These are phyloP conservation scores for Pagetopsis macropterus DNA, from an alignment of 2,797 vertebrate species.

Conservation along the genomic window DNA sequence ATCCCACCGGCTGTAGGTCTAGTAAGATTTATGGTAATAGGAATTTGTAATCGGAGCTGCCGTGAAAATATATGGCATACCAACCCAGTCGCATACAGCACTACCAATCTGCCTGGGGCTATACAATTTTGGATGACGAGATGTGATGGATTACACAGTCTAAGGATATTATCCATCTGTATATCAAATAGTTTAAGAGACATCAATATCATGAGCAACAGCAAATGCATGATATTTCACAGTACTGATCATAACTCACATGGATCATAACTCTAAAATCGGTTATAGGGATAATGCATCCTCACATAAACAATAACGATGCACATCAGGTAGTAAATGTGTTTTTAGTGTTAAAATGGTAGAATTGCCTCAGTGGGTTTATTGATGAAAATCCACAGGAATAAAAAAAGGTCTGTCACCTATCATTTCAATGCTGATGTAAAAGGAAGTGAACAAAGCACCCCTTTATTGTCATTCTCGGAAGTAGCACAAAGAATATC, in stretches of 20 bases:
- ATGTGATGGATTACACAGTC: constrained; percentile 48
- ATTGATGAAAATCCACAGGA: neutral
- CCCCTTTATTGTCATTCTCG: neutral
- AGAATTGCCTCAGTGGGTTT: neutral
- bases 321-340: constrained; percentile 23
- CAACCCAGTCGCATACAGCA: too few relatives aligned
- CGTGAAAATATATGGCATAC: constrained; percentile 41
- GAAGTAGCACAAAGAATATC: neutral
- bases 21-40: constrained; percentile 27
- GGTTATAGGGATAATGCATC: neutral
- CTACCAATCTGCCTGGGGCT: constrained; percentile 18
- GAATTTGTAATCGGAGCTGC: constrained; percentile 12
- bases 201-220: constrained; percentile 13
- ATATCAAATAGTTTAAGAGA: constrained; percentile 7
- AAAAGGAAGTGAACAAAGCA: constrained; percentile 1
- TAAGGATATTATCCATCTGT: constrained; percentile 40
- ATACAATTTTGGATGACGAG: constrained; percentile 31
- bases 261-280: constrained; percentile 18
- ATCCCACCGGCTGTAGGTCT: constrained; percentile 6
- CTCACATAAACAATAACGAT: constrained; percentile 15
- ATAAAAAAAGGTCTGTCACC: constrained; percentile 1
- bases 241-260: constrained; percentile 5
- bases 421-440: constrained; percentile 3
- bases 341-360: constrained; percentile 7
- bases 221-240: constrained; percentile 4